These are phyloP conservation scores for Halisarca cf. caerulea DNA, from an alignment of 37 sponge, comb jelly and placozoan species.

Conservation along the genomic window DNA sequence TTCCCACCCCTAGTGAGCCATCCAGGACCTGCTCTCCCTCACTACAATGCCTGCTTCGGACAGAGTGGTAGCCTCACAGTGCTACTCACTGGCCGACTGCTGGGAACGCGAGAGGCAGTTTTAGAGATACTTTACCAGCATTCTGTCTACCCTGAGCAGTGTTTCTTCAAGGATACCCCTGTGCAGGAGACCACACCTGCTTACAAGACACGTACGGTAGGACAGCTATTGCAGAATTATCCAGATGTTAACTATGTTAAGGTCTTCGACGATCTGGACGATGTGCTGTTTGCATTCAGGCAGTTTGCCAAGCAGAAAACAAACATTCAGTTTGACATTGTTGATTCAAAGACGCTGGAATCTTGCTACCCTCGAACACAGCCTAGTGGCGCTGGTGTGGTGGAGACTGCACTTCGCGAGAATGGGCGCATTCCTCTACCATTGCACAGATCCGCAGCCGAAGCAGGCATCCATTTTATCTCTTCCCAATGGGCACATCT, in stretches of 20 bases:
- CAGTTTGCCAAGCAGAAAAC: slow-evolving; percentile 23
- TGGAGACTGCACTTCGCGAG: slow-evolving; percentile 28
- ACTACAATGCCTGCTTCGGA: slow-evolving; percentile 43
- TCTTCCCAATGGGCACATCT: slow-evolving; percentile 51
- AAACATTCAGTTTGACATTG: slow-evolving; percentile 57
- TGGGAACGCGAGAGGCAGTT: slow-evolving; percentile 37
- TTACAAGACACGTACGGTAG: slow-evolving; percentile 59
- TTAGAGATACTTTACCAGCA: slow-evolving; percentile 40
- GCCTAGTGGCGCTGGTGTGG: neutral
- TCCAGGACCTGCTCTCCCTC: slow-evolving; percentile 78
- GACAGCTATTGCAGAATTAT: slow-evolving; percentile 47
- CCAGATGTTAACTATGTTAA: slow-evolving; percentile 51
- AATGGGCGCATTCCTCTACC: slow-evolving; percentile 49
- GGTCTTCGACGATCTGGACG: slow-evolving; percentile 79
- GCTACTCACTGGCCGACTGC: slow-evolving; percentile 71
- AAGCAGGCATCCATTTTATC: slow-evolving; percentile 60
- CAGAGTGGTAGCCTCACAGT: slow-evolving; percentile 65
- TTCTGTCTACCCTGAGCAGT: slow-evolving; percentile 51
- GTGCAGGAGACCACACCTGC: slow-evolving; percentile 31
- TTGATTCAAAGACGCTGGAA: slow-evolving; percentile 53
- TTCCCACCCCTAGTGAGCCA: slow-evolving; percentile 61
- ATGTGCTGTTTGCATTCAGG: slow-evolving; percentile 62
- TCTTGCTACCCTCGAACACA: neutral
- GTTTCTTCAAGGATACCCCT: slow-evolving; percentile 52
- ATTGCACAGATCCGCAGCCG: slow-evolving; percentile 46